Evolutionary conservation across 2,113 vertebrate species (phyloP).

Genomic region (Limanda limanda): DNA sequence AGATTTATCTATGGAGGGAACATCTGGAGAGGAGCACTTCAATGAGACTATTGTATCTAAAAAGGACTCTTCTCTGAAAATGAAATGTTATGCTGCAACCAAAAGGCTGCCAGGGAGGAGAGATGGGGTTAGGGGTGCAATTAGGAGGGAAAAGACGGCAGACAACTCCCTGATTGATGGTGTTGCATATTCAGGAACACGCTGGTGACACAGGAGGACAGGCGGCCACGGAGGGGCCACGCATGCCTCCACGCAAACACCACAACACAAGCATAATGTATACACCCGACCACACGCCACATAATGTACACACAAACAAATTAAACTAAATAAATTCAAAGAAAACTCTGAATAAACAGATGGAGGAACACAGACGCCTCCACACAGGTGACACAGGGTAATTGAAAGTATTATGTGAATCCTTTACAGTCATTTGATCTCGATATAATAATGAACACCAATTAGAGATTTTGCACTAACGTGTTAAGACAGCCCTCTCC

Average conservation of each 20-base stretch:
- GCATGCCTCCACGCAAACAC: conserved; percentile 39
- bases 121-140: conserved; percentile 69
- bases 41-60: conserved; percentile 83
- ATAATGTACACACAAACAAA: neutral
- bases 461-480: too few species aligned
- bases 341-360: neutral
- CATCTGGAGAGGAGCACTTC: conserved; percentile 81
- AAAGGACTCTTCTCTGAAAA: conserved; percentile 67
- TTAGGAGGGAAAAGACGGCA: conserved; percentile 65
- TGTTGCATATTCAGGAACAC: conserved; percentile 56
- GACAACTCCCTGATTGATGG: conserved; percentile 61
- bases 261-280: conserved; percentile 13
- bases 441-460: too few species aligned
- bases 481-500: too few species aligned
- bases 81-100: conserved; percentile 55
- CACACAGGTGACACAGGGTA: neutral
- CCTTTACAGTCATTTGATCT: neutral
- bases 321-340: neutral
- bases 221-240: conserved; percentile 1
- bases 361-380: neutral
- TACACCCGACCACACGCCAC: neutral
- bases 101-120: conserved; percentile 52
- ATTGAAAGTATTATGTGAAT: neutral
- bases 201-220: conserved; percentile 32
- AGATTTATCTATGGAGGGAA: conserved; percentile 79